These are phyloP conservation scores for Calameuta idolon DNA, from an alignment of 2,888 invertebrate species.

Conservation along the genomic window DNA sequence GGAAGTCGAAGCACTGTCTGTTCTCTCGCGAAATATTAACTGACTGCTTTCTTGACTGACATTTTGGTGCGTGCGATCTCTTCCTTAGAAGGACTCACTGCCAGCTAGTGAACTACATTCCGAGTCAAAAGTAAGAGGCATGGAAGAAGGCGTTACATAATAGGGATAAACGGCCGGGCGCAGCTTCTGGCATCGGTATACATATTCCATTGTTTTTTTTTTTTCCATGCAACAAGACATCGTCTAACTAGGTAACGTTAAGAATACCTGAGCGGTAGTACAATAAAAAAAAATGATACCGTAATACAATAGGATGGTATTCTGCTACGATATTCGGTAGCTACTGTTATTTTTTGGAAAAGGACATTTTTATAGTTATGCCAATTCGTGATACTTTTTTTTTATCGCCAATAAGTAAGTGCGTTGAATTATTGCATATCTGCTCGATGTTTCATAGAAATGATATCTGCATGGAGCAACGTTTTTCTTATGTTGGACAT, in stretches of 20 bases:
- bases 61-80: neutral
- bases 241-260: neutral
- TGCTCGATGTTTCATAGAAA: too few species aligned
- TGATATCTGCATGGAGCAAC: too few species aligned
- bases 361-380: too few species aligned
- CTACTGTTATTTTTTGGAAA: too few species aligned
- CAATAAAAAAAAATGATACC: too few species aligned
- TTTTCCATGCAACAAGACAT: neutral
- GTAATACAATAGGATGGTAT: too few species aligned
- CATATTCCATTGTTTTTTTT: slow-evolving; percentile 3
- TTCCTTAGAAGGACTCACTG: neutral
- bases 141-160: slow-evolving; percentile 4
- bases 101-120: slow-evolving; percentile 1
- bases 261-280: too few species aligned
- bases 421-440: too few species aligned
- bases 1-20: slow-evolving; percentile 3
- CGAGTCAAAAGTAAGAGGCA: slow-evolving; percentile 9
- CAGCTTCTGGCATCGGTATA: neutral
- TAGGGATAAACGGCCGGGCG: neutral
- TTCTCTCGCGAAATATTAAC: neutral
- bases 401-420: too few species aligned
- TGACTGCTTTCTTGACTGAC: neutral
- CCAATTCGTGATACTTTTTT: too few species aligned
- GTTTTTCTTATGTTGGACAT: too few species aligned
- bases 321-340: too few species aligned